Evolutionary conservation across 2,888 invertebrate species (phyloP).

Genomic region (Heliconius ismenius): DNA sequence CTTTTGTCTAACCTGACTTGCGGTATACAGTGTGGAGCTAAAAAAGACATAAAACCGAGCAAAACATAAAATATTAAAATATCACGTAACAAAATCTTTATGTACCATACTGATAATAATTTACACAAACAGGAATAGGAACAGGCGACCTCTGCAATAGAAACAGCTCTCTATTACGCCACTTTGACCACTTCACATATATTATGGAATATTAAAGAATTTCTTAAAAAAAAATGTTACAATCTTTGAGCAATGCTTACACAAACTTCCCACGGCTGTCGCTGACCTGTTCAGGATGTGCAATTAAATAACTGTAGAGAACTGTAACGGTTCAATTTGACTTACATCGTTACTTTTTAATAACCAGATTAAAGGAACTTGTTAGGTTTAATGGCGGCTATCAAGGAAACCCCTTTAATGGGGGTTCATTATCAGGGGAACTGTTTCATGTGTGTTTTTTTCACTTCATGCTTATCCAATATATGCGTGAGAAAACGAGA

Average conservation of each 20-base stretch:
- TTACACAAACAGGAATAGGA: not conserved
- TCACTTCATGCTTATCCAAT: not conserved
- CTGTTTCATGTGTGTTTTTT: not conserved
- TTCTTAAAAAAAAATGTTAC: conserved; percentile 18
- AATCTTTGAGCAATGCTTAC: conserved; percentile 14
- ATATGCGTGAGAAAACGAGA: not conserved
- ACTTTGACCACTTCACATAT: not conserved
- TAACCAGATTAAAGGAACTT: conserved; percentile 31
- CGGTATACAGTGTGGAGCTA: no score
- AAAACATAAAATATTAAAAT: not conserved
- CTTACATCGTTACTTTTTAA: conserved; percentile 32
- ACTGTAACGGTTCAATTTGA: conserved; percentile 32
- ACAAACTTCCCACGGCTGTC: conserved; percentile 37
- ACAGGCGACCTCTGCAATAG: not conserved
- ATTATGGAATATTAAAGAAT: conserved; percentile 1
- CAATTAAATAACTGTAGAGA: conserved; percentile 39
- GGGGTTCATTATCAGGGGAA: not conserved
- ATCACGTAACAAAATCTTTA: not conserved
- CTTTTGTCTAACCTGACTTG: no score
- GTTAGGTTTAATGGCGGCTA: conserved; percentile 28
- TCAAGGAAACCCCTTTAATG: conserved; percentile 27
- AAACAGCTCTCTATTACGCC: not conserved
- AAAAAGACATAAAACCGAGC: not conserved
- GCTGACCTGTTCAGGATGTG: conserved; percentile 36
- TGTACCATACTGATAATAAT: not conserved